Evolutionary conservation across 2,888 invertebrate species (phyloP), one percentile per base, ranked within the genome.

Genomic region (Pyrgus malvae): DNA sequence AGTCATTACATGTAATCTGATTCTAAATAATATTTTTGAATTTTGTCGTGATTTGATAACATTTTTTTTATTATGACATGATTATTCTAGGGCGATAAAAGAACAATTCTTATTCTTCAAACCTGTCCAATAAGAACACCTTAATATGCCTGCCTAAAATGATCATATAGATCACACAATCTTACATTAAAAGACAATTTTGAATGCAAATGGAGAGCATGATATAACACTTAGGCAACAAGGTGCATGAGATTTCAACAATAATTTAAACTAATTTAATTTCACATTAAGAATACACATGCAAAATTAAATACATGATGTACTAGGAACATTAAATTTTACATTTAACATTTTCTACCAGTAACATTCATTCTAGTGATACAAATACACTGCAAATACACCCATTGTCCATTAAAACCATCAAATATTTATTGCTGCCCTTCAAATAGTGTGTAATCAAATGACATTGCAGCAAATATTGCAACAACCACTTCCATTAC

Each of bases 361-460:
- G 60, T 66, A 63, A 66, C 65, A 66, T 70, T 61, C 70, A 72
- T 66, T 65, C 68, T 68, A 65, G 68, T 63, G 25, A 31, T 78
- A 80, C 70, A 78, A 74, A 73, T 78, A 80, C 77, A 82, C 76
- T 75, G 74, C 80, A 82, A 80, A 78, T 76, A 78, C 71, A 70
- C 68, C 68, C 61, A 74, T 72, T 74, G 76, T 80, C 68, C 75
- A 73, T 74, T 66, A 68, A 65, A 33, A 76, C 75, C 76, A 78
- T 74, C 70, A 72, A 65, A 75, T 70, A 69, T 58, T 61, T 29
- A 38, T 61, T 64, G 40, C 17, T 35, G 42, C n/a, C 33, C 33
- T 42, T n/a, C 0, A 12, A 50, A 4, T 33, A 41, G 9, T 27
- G 8, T 7, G 4, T 9, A 9, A 16, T 16, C 6, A 35, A n/a